phyloP scores from a whole-genome alignment of 1,140 invertebrate species.

The Ericerus pela region DNA sequence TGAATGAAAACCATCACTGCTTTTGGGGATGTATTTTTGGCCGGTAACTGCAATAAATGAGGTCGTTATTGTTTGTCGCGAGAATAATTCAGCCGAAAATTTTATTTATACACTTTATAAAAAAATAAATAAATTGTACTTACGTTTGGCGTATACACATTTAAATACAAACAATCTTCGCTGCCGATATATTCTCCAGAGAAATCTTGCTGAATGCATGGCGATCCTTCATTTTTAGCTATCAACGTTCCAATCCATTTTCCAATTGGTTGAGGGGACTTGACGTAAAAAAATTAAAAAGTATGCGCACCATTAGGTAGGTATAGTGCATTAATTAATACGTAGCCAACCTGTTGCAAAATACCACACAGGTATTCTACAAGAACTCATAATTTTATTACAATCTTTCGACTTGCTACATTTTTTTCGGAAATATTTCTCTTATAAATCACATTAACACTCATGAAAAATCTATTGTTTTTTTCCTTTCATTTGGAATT shows the following conservation, averaged over 20 bases:
- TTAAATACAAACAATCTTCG: constrained; percentile 20
- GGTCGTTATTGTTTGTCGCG: not conserved
- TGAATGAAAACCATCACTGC: constrained; percentile 41
- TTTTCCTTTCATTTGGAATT: no score
- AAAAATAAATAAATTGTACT: not conserved
- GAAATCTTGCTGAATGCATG: constrained; percentile 28
- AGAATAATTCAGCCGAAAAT: not conserved
- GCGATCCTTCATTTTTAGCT: constrained; percentile 31
- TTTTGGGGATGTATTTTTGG: constrained; percentile 5
- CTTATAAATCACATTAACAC: no score
- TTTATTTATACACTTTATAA: not conserved
- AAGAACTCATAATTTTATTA: no score
- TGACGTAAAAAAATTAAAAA: no score
- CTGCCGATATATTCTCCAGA: constrained; percentile 33
- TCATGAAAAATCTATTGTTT: no score
- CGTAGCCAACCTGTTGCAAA: no score
- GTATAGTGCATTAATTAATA: no score
- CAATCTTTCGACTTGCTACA: no score
- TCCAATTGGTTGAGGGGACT: constrained; percentile 30
- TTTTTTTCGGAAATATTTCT: no score
- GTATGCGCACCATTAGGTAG: no score
- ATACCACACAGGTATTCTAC: no score
- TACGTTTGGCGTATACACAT: constrained; percentile 15
- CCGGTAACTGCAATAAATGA: not conserved
- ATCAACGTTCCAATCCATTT: constrained; percentile 33